A percentile compares a stretch with the other conserved stretches of the same genome.
Evolutionary conservation across 1,140 invertebrate genomes (phyloP).

Genomic region (Eurosta solidaginis): DNA sequence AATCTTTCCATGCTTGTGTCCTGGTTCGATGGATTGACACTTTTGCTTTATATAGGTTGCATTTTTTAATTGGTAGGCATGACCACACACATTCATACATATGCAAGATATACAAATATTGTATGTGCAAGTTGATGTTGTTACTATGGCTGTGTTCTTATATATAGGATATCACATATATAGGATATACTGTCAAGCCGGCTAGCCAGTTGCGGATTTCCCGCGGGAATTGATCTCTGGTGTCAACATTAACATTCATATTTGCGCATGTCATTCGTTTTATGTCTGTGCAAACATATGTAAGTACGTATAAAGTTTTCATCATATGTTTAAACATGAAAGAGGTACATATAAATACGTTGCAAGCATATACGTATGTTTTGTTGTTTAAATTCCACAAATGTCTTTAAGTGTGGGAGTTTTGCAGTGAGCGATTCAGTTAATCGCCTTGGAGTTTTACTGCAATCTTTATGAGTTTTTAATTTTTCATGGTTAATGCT

Average conservation of each 20-base stretch:
- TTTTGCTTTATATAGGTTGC: too few species aligned
- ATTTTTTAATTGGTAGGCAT: too few species aligned
- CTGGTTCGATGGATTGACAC: too few species aligned
- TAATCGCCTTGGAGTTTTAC: neutral
- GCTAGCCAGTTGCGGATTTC: neutral
- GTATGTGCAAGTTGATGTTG: neutral
- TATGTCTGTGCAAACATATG: neutral
- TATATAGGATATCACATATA: too few species aligned
- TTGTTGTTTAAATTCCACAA: neutral
- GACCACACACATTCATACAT: too few species aligned
- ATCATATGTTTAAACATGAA: too few species aligned
- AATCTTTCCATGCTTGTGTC: too few species aligned
- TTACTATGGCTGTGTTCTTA: neutral
- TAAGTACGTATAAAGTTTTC: neutral
- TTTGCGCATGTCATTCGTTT: neutral
- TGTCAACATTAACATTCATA: neutral
- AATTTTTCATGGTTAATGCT: slow-evolving; percentile 11
- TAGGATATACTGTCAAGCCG: too few species aligned
- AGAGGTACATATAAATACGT: too few species aligned
- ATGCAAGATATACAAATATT: neutral
- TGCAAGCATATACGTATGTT: neutral
- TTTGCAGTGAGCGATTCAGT: neutral
- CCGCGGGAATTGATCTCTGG: slow-evolving; percentile 1
- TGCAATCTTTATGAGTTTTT: slow-evolving; percentile 22
- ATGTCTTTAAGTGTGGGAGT: neutral